Evolutionary conservation across 2,113 vertebrate species (phyloP).

Genomic region (Falcunculus frontatus): DNA sequence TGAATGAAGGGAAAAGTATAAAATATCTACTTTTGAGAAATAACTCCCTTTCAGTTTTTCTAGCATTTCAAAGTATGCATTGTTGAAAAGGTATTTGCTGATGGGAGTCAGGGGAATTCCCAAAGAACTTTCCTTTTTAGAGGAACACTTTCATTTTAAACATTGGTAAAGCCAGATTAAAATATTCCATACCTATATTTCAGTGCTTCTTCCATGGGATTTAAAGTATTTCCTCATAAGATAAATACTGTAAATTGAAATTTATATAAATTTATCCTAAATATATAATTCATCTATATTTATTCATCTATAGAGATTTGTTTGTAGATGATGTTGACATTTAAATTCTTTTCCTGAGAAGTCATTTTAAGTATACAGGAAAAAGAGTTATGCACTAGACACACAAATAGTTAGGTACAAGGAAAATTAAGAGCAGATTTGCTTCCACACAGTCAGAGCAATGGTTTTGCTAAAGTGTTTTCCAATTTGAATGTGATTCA

Average conservation of each 20-base stretch:
- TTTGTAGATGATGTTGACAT: not conserved
- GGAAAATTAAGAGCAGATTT: not conserved
- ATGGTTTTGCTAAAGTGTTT: not conserved
- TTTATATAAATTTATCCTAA: not conserved
- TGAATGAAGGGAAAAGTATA: not conserved
- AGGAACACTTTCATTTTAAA: not conserved
- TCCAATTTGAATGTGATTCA: not conserved
- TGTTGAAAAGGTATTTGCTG: not conserved
- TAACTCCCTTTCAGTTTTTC: not conserved
- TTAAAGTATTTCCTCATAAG: not conserved
- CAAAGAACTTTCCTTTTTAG: not conserved
- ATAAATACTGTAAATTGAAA: fast-evolving
- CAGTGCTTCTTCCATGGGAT: not conserved
- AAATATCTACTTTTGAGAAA: not conserved
- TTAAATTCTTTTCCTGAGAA: not conserved
- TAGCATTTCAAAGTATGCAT: not conserved
- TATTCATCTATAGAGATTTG: not conserved
- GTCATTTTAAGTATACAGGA: not conserved
- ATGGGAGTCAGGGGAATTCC: not conserved
- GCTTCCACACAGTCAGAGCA: not conserved
- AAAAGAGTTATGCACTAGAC: not conserved
- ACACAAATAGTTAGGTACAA: not conserved
- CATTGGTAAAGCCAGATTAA: not conserved
- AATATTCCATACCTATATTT: not conserved
- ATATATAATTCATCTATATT: not conserved